These are phyloP conservation scores for Drosophila subpulchrella DNA, from an alignment of 1,140 invertebrate species.

Conservation along the genomic window DNA sequence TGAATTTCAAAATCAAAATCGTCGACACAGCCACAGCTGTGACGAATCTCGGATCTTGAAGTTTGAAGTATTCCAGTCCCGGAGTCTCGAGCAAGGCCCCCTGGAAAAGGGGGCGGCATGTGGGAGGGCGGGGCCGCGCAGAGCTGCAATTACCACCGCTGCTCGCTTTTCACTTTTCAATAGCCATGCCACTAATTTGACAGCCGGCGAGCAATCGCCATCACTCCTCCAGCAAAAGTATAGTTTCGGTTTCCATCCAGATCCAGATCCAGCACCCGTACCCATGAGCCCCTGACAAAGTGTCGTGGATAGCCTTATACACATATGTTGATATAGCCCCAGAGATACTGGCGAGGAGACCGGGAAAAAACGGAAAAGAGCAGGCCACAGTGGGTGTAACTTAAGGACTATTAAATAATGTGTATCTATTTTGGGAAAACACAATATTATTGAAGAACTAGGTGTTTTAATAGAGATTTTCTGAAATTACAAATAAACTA, in stretches of 20 bases:
- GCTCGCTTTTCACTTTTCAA: slow-evolving; percentile 78
- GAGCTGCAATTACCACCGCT: slow-evolving; percentile 52
- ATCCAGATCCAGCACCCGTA: not conserved
- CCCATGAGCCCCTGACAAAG: slow-evolving; percentile 53
- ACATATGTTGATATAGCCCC: slow-evolving; percentile 48
- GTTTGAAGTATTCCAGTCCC: not conserved
- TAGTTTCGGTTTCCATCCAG: not conserved
- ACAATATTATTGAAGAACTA: too few species aligned
- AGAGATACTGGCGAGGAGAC: slow-evolving; percentile 14
- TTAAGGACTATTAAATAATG: not conserved
- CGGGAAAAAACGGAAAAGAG: not conserved
- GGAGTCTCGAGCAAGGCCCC: not conserved
- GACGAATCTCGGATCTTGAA: slow-evolving; percentile 62
- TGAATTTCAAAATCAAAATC: slow-evolving; percentile 73
- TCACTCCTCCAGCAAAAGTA: slow-evolving; percentile 47
- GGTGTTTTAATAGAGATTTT: too few species aligned
- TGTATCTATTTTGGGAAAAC: not conserved
- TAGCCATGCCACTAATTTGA: slow-evolving; percentile 75
- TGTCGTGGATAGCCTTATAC: slow-evolving; percentile 59
- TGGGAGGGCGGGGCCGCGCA: slow-evolving; percentile 49
- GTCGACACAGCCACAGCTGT: slow-evolving; percentile 77
- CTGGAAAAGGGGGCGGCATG: slow-evolving; percentile 27
- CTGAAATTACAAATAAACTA: too few species aligned
- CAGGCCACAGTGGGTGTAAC: not conserved
- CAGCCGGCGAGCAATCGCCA: slow-evolving; percentile 77